Evolutionary conservation across 2,888 invertebrate genomes (phyloP), one percentile per base, ranked within the genome.

Genomic region (Aspidiotus rigidus): DNA sequence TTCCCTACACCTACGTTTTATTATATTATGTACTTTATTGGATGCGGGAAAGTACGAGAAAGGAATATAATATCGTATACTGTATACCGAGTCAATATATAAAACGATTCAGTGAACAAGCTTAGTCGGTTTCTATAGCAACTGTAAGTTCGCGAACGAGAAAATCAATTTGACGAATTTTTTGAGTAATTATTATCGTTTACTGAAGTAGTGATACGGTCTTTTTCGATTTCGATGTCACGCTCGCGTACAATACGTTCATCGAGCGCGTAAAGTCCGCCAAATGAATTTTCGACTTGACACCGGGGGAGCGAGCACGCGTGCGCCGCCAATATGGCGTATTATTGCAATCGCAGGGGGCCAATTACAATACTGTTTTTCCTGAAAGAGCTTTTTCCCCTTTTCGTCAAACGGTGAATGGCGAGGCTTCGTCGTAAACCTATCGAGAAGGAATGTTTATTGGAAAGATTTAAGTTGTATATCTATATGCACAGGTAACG

Each of bases 341-440:
- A 67, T 67, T 67, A 72, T 72, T 71, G 67, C 66, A 71, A 70
- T 67, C 70, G 70, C 71, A 62, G 72, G 72, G 72, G 72, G 71
- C 73, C 72, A 72, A 73, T 73, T 71, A 71, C 70, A 67, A 67
- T 67, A 60, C 67, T 67, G 67, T 67, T 67, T 67, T 67, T 67
- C 67, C 67, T 53, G 49, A 67, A 67, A 57, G 59, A 67, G 67
- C 59, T 67, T 67, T 67, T 53, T 59, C 67, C 44, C 39, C 42
- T 60, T 44, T 67, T 59, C 44, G 44, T 59, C 57, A 59, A 67
- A 67, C 67, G 67, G 39, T 59, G 67, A 67, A 67, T 67, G 67
- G 67, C 49, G 53, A 67, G 60, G 67, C 67, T 67, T 49, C n/a
- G 2, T 49, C n/a, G 11, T 49, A 11, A n/a, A 11, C 49, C n/a